A percentile compares a stretch with the other conserved stretches of the same genome.
phyloP scores from a whole-genome alignment of 2,888 invertebrate species.

The Cerceris ruficornis region DNA sequence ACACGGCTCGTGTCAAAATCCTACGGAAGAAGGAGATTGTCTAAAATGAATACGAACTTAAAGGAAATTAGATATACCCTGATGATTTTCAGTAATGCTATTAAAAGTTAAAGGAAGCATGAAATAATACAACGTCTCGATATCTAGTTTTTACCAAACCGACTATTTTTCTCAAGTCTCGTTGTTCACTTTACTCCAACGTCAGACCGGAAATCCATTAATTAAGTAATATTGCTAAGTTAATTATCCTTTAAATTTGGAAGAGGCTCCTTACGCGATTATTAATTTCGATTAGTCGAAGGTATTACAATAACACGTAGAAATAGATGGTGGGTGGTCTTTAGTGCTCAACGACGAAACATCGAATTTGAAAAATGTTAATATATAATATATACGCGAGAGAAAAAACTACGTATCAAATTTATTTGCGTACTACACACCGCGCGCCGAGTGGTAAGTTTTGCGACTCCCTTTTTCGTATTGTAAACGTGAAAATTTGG shows the following conservation, averaged over 20 bases:
- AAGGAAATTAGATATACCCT: not conserved
- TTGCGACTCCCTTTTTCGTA: not conserved
- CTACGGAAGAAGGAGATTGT: conserved; percentile 38
- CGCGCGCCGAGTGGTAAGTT: not conserved
- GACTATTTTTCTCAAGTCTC: not conserved
- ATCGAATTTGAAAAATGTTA: not conserved
- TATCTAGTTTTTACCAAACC: not conserved
- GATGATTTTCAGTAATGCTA: not conserved
- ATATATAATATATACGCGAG: not conserved
- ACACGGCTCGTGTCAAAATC: conserved; percentile 9
- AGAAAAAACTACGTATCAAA: too few relatives aligned
- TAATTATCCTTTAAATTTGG: conserved; percentile 1
- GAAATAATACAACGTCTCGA: not conserved
- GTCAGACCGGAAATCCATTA: not conserved
- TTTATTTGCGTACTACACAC: too few relatives aligned
- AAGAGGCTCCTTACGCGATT: conserved; percentile 15
- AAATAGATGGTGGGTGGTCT: too few relatives aligned
- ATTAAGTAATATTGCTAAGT: not conserved
- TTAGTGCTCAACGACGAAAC: too few relatives aligned
- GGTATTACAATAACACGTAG: not conserved
- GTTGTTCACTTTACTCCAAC: not conserved
- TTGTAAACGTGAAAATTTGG: conserved; percentile 18
- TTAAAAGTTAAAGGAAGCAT: not conserved
- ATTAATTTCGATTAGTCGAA: not conserved
- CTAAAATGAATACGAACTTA: not conserved